phyloP scores from a whole-genome alignment of 2,797 vertebrate genomes.

The Danio choprae region DNA sequence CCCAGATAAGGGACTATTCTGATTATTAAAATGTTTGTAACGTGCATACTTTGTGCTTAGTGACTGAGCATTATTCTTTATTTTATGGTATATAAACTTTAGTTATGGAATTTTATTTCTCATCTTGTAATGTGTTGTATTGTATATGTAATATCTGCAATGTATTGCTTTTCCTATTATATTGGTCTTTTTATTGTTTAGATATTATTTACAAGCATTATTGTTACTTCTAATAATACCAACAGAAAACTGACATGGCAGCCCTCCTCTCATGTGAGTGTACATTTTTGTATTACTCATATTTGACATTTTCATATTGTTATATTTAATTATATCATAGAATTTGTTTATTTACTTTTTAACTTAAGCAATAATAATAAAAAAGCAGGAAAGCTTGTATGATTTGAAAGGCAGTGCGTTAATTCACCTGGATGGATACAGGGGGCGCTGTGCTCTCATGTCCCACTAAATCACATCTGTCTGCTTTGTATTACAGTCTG shows the following conservation, averaged over 20 bases:
- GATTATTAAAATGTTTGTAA: no score
- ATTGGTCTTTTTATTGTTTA: not conserved
- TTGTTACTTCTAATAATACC: not conserved
- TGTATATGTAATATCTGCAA: not conserved
- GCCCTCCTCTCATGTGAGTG: not conserved
- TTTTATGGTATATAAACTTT: not conserved
- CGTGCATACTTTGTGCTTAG: not conserved
- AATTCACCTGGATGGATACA: conserved; percentile 58
- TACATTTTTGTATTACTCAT: not conserved
- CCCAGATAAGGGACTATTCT: no score
- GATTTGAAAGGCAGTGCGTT: conserved; percentile 23
- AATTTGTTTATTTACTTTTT: not conserved
- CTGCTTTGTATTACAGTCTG: conserved; percentile 43
- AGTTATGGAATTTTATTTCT: not conserved
- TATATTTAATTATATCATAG: not conserved
- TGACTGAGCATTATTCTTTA: not conserved
- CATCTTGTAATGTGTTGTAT: not conserved
- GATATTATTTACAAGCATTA: not conserved
- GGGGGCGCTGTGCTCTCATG: conserved; percentile 71
- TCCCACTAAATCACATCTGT: conserved; percentile 27
- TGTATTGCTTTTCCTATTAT: not conserved
- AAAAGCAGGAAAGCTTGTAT: not conserved
- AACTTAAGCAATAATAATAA: no score
- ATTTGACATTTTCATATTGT: not conserved
- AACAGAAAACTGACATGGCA: not conserved